Conservation (phyloP, 2,113 vertebrate species). For the Hemiscyllium ocellatum region DNA sequence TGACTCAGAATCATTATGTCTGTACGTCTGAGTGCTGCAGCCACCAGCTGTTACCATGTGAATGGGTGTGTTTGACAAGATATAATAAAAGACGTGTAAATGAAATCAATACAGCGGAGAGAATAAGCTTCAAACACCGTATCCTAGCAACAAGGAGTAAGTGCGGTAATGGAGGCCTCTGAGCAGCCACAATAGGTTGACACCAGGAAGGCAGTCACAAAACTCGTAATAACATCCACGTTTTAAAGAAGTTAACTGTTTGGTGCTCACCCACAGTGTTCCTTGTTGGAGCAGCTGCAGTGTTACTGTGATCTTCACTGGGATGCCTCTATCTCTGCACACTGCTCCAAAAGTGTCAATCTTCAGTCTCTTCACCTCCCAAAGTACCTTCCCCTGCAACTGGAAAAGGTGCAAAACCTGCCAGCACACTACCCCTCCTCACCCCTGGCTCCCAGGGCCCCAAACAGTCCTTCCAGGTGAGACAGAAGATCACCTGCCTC, state of each 20-base stretch:
- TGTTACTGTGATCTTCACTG: not conserved
- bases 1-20: not conserved
- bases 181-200: not conserved
- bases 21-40: not conserved
- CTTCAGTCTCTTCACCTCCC: not conserved
- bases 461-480: too few relatives aligned
- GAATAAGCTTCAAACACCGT: not conserved
- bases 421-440: too few relatives aligned
- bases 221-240: not conserved
- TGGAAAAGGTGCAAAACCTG: too few relatives aligned
- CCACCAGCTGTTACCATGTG: not conserved
- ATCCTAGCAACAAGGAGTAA: not conserved
- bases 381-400: not conserved
- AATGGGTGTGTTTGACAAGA: not conserved
- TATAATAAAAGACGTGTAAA: not conserved
- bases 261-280: not conserved
- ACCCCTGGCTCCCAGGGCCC: too few relatives aligned
- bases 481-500: too few relatives aligned
- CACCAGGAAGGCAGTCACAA: not conserved
- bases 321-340: not conserved
- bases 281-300: not conserved
- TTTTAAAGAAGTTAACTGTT: not conserved
- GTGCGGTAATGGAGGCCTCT: not conserved
- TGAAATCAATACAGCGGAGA: not conserved
- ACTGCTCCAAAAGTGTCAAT: not conserved